Evolutionary conservation across 2,888 invertebrate genomes (phyloP).

Genomic region (Timema podura): DNA sequence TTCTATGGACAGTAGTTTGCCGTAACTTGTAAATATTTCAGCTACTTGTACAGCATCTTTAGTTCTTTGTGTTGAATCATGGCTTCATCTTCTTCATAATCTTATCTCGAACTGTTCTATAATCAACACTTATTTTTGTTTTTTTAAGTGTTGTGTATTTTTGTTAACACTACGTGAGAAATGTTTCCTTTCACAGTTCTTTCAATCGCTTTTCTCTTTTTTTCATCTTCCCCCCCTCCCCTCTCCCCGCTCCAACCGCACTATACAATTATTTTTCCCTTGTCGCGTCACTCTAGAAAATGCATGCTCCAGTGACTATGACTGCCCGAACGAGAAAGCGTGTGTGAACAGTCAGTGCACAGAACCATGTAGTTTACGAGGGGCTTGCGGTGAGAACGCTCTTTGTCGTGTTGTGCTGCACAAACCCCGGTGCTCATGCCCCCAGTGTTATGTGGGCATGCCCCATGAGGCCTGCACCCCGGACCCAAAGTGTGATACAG

Average conservation of each 20-base stretch:
- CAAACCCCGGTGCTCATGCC: conserved; percentile 82
- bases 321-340: conserved; percentile 87
- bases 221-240: conserved; percentile 42
- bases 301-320: conserved; percentile 86
- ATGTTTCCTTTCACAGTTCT: conserved; percentile 85
- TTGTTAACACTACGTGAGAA: conserved; percentile 57
- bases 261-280: conserved; percentile 23
- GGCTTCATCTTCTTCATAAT: conserved; percentile 29
- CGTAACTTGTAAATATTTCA: conserved; percentile 60
- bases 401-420: conserved; percentile 81
- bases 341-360: conserved; percentile 87
- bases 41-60: conserved; percentile 44
- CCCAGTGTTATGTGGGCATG: conserved; percentile 80
- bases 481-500: conserved; percentile 70
- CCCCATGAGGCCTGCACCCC: conserved; percentile 74
- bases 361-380: conserved; percentile 85
- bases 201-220: conserved; percentile 69
- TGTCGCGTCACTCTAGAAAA: conserved; percentile 55
- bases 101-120: conserved; percentile 43
- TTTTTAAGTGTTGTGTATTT: conserved; percentile 48
- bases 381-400: conserved; percentile 85
- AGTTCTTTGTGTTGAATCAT: conserved; percentile 25
- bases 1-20: conserved; percentile 38
- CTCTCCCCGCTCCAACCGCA: too few relatives aligned
- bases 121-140: conserved; percentile 54